phyloP scores from a whole-genome alignment of 2,888 invertebrate genomes.

The Drosophila demipolita region DNA sequence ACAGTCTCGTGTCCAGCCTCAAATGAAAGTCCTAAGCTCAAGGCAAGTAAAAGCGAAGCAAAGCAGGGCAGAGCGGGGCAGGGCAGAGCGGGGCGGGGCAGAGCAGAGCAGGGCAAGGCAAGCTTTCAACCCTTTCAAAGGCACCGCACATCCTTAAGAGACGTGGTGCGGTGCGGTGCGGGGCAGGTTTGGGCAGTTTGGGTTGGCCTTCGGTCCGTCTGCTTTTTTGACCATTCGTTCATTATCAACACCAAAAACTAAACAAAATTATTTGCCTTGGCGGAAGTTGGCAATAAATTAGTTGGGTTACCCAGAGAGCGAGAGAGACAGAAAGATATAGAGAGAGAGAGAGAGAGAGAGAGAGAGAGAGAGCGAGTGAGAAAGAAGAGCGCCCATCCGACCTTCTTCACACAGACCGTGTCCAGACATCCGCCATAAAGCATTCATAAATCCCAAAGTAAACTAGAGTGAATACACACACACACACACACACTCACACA shows the following conservation, averaged over 20 bases:
- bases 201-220: conserved; percentile 33
- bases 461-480: conserved; percentile 72
- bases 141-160: conserved; percentile 58
- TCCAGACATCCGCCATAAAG: conserved; percentile 81
- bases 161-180: not conserved
- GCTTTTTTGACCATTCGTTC: conserved; percentile 70
- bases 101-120: conserved; percentile 15
- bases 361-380: not conserved
- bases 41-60: conserved; percentile 29
- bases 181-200: not conserved
- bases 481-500: conserved; percentile 28
- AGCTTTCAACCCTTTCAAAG: conserved; percentile 61
- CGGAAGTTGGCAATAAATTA: conserved; percentile 83
- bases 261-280: conserved; percentile 80
- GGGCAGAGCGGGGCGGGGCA: conserved; percentile 4
- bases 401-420: conserved; percentile 70
- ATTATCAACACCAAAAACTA: conserved; percentile 81
- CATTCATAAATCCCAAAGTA: conserved; percentile 85
- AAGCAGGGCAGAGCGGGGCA: not conserved
- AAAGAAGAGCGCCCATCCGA: conserved; percentile 16
- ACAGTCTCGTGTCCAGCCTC: conserved; percentile 37
- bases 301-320: conserved; percentile 58
- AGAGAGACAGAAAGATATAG: not conserved
- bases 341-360: not conserved
- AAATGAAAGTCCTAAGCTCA: conserved; percentile 50